Percentiles rank a stretch among this genome's conserved stretches.
phyloP scores from a whole-genome alignment of 2,888 invertebrate species.

The Sepioteuthis lessoniana region DNA sequence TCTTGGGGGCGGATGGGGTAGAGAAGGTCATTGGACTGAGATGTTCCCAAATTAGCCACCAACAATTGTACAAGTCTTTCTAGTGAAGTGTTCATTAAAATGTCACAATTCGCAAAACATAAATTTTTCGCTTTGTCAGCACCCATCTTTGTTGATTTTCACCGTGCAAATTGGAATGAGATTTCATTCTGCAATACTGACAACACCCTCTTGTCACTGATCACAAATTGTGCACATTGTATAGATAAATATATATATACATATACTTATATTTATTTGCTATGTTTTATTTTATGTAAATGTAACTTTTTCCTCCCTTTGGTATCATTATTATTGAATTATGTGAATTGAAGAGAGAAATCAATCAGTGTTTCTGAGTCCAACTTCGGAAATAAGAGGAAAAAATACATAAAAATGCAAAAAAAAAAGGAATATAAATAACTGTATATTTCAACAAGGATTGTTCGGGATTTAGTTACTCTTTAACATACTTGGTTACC shows the following conservation, averaged over 20 bases:
- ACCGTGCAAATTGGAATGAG: not conserved
- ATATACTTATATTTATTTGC: not conserved
- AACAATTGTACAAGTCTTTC: not conserved
- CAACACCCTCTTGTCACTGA: not conserved
- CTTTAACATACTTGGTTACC: not conserved
- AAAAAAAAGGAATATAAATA: not conserved
- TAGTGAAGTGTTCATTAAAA: slow-evolving; percentile 9
- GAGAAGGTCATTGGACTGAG: not conserved
- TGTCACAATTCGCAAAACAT: not conserved
- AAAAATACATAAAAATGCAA: not conserved
- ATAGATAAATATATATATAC: too few species aligned
- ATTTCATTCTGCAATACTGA: not conserved
- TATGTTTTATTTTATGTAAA: not conserved
- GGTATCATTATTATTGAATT: not conserved
- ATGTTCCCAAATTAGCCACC: not conserved
- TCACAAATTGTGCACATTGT: not conserved
- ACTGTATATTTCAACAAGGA: not conserved
- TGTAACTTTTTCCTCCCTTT: not conserved
- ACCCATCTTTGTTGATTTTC: not conserved
- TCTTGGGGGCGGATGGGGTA: accelerated
- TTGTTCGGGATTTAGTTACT: not conserved
- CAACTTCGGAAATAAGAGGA: not conserved
- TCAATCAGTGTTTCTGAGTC: not conserved
- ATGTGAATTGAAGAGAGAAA: not conserved
- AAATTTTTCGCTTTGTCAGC: not conserved